These are phyloP conservation scores for Andrena chrysosceles DNA, from an alignment of 2,888 invertebrate species.

Conservation along the genomic window DNA sequence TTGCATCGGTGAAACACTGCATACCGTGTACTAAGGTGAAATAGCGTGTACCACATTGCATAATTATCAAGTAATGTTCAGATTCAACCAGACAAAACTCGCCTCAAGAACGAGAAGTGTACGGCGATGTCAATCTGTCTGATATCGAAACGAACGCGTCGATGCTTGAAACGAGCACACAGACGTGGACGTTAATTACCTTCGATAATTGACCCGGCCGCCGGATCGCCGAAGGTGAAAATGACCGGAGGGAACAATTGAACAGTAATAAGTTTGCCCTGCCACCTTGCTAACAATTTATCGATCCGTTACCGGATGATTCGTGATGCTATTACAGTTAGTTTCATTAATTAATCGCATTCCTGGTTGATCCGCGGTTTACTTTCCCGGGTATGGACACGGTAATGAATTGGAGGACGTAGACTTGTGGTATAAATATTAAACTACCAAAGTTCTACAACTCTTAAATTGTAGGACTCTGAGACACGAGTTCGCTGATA, in stretches of 20 bases:
- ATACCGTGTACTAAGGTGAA: background rate
- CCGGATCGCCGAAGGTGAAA: background rate
- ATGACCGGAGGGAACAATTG: background rate
- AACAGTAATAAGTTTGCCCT: background rate
- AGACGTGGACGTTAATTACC: conserved; percentile 24
- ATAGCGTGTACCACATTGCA: background rate
- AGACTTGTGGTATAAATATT: too few species aligned
- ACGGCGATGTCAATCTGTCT: background rate
- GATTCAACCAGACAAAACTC: too few species aligned
- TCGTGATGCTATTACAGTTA: conserved; percentile 18
- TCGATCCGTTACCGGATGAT: conserved; percentile 10
- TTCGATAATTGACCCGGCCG: conserved; percentile 19
- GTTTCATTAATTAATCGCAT: conserved; percentile 15
- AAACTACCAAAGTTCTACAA: background rate
- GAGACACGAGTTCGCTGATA: background rate
- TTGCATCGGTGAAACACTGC: background rate
- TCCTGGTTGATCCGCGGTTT: background rate
- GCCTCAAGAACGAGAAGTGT: background rate
- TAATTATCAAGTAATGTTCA: conserved; percentile 1
- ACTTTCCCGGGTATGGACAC: background rate
- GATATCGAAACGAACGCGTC: background rate
- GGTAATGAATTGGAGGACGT: background rate
- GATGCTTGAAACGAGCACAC: background rate
- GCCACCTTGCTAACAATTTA: conserved; percentile 15
- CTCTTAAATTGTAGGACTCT: background rate